phyloP scores from a whole-genome alignment of 2,888 invertebrate species.

The Pollenia amentaria region DNA sequence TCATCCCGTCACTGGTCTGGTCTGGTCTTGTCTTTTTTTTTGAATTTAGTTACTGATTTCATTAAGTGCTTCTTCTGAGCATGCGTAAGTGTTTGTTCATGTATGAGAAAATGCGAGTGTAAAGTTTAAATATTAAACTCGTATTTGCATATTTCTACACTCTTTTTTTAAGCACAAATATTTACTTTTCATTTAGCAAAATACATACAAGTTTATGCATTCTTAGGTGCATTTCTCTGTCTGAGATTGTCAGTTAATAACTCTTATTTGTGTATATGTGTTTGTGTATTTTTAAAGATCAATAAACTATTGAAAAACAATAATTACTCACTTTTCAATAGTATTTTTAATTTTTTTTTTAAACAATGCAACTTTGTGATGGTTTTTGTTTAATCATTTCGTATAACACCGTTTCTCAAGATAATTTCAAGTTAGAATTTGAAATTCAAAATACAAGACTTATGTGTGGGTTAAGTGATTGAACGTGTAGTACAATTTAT shows the following conservation, averaged over 20 bases:
- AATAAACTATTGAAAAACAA: slow-evolving; percentile 69
- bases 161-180: slow-evolving; percentile 65
- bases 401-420: background rate
- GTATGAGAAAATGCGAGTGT: slow-evolving; percentile 55
- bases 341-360: slow-evolving; percentile 12
- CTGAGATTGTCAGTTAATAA: slow-evolving; percentile 9
- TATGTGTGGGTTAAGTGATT: no score
- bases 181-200: slow-evolving; percentile 74
- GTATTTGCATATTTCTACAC: slow-evolving; percentile 72
- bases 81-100: slow-evolving; percentile 73
- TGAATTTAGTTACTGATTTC: slow-evolving; percentile 31
- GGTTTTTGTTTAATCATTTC: slow-evolving; percentile 9
- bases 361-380: slow-evolving; percentile 17
- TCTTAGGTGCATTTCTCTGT: background rate
- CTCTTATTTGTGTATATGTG: slow-evolving; percentile 1
- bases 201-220: slow-evolving; percentile 14
- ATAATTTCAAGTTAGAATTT: no score
- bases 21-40: background rate
- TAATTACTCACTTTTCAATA: slow-evolving; percentile 59
- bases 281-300: slow-evolving; percentile 55
- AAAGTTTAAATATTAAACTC: slow-evolving; percentile 60
- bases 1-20: background rate
- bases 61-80: slow-evolving; percentile 67
- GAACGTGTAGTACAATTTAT: no score
- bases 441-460: no score